phyloP scores from a whole-genome alignment of 2,888 invertebrate species.

The Cantharis flavilabris region DNA sequence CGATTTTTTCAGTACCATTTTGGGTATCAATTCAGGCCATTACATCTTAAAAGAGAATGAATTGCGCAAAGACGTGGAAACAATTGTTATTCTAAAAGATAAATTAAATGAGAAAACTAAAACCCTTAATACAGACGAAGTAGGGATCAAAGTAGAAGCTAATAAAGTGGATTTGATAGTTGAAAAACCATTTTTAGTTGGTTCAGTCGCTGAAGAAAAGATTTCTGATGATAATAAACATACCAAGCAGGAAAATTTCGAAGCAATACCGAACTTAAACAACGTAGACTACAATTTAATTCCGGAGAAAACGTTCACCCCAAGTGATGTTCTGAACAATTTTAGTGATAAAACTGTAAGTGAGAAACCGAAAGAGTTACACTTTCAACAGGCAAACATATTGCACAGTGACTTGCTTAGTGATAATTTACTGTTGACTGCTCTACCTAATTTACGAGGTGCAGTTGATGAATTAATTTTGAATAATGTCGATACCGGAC shows the following conservation, averaged over 20 bases:
- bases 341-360: conserved; percentile 1
- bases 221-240: not conserved
- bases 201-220: not conserved
- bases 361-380: not conserved
- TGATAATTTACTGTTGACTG: conserved; percentile 42
- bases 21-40: conserved; percentile 48
- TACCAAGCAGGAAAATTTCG: not conserved
- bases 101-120: not conserved
- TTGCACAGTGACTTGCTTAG: conserved; percentile 41
- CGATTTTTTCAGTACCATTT: conserved; percentile 44
- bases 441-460: conserved; percentile 39
- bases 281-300: not conserved
- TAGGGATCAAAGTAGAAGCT: not conserved
- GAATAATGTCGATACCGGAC: conserved; percentile 43
- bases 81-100: not conserved
- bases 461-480: conserved; percentile 50
- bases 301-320: not conserved
- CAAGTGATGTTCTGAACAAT: not conserved
- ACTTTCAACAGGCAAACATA: not conserved
- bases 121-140: not conserved
- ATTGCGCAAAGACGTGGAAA: conserved; percentile 45
- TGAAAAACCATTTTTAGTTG: not conserved
- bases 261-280: not conserved
- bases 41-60: conserved; percentile 50
- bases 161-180: not conserved